Evolutionary conservation across 1,140 invertebrate species (phyloP).

Genomic region (Carcinoscorpius rotundicauda): DNA sequence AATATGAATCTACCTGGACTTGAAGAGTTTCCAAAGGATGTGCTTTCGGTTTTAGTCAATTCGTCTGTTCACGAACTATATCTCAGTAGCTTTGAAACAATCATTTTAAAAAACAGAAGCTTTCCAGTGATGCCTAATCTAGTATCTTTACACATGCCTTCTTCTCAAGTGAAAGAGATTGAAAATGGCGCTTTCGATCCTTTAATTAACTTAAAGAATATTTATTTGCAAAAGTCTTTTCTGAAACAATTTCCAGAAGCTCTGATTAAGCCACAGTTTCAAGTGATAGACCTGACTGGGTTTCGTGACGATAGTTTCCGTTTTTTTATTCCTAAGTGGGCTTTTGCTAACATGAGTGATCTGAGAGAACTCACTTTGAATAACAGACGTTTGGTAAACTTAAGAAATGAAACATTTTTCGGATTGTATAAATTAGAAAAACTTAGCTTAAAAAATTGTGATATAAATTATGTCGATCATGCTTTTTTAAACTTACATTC

Average conservation of each 20-base stretch:
- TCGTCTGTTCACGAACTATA: conserved; percentile 6
- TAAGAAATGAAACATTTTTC: conserved; percentile 9
- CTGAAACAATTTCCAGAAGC: conserved; percentile 5
- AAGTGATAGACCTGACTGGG: conserved; percentile 9
- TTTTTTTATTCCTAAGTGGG: conserved; percentile 2
- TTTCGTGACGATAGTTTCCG: conserved; percentile 3
- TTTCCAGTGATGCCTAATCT: conserved; percentile 18
- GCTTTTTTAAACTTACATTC: background rate
- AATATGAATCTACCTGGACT: background rate
- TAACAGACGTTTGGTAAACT: conserved; percentile 8
- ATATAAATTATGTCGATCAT: conserved; percentile 7
- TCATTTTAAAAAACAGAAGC: background rate
- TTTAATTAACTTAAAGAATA: conserved; percentile 2
- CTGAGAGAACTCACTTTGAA: conserved; percentile 12
- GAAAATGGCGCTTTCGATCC: conserved; percentile 11
- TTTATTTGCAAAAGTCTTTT: conserved; percentile 13
- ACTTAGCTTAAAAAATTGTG: conserved; percentile 11
- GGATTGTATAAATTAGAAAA: conserved; percentile 14
- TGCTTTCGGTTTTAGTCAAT: conserved; percentile 10
- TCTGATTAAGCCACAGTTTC: conserved; percentile 8
- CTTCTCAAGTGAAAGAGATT: conserved; percentile 9
- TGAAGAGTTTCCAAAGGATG: conserved; percentile 6
- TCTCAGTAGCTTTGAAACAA: conserved; percentile 1
- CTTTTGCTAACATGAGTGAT: conserved; percentile 9
- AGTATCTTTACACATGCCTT: conserved; percentile 4